These are phyloP conservation scores for Cossypha caffra DNA, from an alignment of 2,797 vertebrate genomes.

Conservation along the genomic window DNA sequence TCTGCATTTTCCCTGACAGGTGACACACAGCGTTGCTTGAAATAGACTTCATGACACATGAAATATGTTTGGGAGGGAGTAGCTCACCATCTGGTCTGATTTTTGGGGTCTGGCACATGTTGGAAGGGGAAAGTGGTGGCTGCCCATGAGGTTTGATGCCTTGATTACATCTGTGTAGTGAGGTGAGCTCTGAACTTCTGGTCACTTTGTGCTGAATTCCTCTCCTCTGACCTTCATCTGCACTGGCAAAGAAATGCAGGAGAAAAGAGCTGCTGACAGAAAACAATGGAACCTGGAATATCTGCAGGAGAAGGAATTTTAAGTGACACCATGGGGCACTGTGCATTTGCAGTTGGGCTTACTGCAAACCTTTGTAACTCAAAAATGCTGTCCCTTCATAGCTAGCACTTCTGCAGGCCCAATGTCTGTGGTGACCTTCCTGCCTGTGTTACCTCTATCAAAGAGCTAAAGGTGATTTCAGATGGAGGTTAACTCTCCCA, in stretches of 20 bases:
- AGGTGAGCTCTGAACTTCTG: not conserved
- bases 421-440: not conserved
- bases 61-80: not conserved
- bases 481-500: not conserved
- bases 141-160: not conserved
- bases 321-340: not conserved
- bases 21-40: not conserved
- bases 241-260: not conserved
- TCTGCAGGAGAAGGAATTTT: not conserved
- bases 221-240: not conserved
- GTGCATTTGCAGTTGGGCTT: not conserved
- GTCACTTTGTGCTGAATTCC: not conserved
- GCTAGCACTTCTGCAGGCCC: rapidly evolving
- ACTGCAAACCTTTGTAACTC: not conserved
- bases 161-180: not conserved
- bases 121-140: not conserved
- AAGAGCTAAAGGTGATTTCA: not conserved
- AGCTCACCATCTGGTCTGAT: not conserved
- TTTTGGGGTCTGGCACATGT: not conserved
- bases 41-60: not conserved
- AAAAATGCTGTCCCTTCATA: not conserved
- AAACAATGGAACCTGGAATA: not conserved
- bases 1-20: not conserved
- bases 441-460: not conserved
- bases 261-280: not conserved